A percentile compares a stretch with the other conserved stretches of the same genome.
Evolutionary conservation across 2,888 invertebrate genomes (phyloP).

Genomic region (Zaprionus lineosus): DNA sequence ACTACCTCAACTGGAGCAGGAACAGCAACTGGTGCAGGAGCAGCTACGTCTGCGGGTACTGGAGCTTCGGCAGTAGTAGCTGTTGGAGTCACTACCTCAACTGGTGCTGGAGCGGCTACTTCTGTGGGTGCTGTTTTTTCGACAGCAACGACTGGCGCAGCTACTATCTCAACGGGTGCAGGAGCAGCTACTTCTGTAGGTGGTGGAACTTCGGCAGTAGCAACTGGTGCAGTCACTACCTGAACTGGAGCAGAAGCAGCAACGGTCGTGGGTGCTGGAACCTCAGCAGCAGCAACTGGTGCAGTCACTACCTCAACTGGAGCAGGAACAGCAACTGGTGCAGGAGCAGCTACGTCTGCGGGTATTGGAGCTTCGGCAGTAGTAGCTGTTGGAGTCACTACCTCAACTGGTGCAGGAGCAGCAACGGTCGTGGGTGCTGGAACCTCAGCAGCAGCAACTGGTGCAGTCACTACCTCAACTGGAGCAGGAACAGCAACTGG

Average conservation of each 20-base stretch:
- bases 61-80: neutral
- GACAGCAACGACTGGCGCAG: neutral
- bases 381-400: no score
- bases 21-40: neutral
- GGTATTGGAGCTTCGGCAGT: neutral
- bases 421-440: neutral
- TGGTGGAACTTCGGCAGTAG: neutral
- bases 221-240: neutral
- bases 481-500: neutral
- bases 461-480: neutral
- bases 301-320: neutral
- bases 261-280: neutral
- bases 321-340: neutral
- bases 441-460: neutral
- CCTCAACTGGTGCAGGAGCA: neutral
- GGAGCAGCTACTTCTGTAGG: neutral
- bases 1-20: neutral
- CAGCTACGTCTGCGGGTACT: neutral
- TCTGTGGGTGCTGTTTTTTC: neutral
- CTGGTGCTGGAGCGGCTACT: neutral
- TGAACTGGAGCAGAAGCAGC: neutral
- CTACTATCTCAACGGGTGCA: neutral
- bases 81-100: neutral
- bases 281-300: neutral
- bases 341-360: neutral